Evolutionary conservation across 2,888 invertebrate species (phyloP).

Genomic region (Xylota segnis): DNA sequence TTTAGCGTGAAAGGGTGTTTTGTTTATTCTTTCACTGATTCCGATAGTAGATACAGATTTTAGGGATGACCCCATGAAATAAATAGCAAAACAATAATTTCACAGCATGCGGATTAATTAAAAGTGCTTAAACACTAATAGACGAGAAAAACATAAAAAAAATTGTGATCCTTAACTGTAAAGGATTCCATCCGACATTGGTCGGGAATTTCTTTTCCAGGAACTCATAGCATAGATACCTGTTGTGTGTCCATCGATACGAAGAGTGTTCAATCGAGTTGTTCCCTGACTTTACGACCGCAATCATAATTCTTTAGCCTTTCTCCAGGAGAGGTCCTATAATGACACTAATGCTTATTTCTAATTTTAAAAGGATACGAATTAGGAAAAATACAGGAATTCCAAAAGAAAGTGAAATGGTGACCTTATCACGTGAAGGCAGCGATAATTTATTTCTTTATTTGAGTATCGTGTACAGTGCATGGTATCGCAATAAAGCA

Average conservation of each 20-base stretch:
- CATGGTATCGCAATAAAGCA: constrained; percentile 43
- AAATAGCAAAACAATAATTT: constrained; percentile 57
- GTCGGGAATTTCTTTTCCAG: constrained; percentile 27
- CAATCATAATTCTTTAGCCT: constrained; percentile 70
- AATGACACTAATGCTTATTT: constrained; percentile 67
- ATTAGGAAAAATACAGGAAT: constrained; percentile 37
- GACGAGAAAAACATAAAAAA: constrained; percentile 20
- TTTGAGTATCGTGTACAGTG: constrained; percentile 34
- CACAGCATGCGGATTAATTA: constrained; percentile 69
- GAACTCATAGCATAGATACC: constrained; percentile 26
- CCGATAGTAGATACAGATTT: constrained; percentile 3
- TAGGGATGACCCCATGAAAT: constrained; percentile 26
- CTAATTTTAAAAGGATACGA: constrained; percentile 38
- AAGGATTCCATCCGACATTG: constrained; percentile 21
- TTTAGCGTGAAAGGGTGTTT: constrained; percentile 62
- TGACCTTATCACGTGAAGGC: constrained; percentile 22
- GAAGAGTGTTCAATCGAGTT: constrained; percentile 49
- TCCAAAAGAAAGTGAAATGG: constrained; percentile 56
- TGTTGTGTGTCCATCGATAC: constrained; percentile 16
- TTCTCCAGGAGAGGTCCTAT: constrained; percentile 40
- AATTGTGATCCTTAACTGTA: constrained; percentile 48
- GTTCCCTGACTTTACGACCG: constrained; percentile 69
- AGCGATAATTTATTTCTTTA: constrained; percentile 63
- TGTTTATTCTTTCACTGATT: constrained; percentile 65
- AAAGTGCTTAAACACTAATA: constrained; percentile 34